Base-by-base conservation (phyloP, 2,888 invertebrate genomes). In the Hemicrepidius hirtus region DNA sequence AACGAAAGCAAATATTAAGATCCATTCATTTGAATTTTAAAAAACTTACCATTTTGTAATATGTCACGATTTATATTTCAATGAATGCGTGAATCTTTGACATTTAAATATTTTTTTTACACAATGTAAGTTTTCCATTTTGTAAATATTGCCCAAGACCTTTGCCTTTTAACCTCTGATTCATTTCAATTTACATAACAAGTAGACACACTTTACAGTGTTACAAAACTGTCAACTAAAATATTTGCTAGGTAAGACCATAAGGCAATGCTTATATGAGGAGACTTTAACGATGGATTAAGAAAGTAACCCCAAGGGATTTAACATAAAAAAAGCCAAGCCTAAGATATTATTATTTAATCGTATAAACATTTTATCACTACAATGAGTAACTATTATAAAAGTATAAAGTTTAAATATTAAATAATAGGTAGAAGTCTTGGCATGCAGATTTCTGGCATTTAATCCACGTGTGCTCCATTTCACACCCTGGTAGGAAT, bases 1-100 rank as follows among this genome's bases (percentile, higher is more conserved):
- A 75, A 59, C 46, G 72, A 73, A 71, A 75, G 76, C 71, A 75
- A 68, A n/a, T n/a, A n/a, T n/a, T 13, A 40, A 13, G n/a, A 40
- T 40, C 13, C 13, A 40, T 13, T 13, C 13, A 40, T 40, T 13
- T 40, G 13, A 13, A 13, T 40, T n/a, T 40, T 40, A 13, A 40
- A 24, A 40, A 40, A 13, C 40, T n/a, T 3, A 40, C 40, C n/a
- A 21, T 49, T 49, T 49, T 49, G 49, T 20, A 49, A 49, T 49
- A 49, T 12, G 21, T 20, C 49, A 21, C 20, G 9, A 49, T 49
- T 21, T 21, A 20, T 20, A 49, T 49, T 49, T 49, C 21, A 21
- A 50, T 21, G n/a, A 50, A 50, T 32, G 44, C 1, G n/a, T 49
- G 10, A 10, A 21, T 18, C 13, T 21, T 20, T 49, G 49, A 49